Conservation (phyloP, 2,113 vertebrate genomes). For the Orthonyx spaldingii region DNA sequence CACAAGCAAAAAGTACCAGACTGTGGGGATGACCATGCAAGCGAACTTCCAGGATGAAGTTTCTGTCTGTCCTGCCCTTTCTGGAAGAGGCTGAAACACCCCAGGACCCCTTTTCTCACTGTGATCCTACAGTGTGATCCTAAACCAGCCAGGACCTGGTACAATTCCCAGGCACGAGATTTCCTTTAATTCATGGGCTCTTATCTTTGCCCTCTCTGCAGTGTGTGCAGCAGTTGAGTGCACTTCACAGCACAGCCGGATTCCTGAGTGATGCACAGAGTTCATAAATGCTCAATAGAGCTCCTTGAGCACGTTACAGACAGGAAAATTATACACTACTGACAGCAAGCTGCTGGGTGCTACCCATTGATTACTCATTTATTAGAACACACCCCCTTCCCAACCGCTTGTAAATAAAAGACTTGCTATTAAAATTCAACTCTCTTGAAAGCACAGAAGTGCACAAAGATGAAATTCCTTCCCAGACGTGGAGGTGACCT, state of each 20-base stretch:
- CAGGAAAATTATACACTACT: neutral
- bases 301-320: neutral
- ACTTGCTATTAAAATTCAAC: neutral
- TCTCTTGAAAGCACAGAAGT: neutral
- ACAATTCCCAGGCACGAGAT: neutral
- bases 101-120: neutral
- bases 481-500: neutral
- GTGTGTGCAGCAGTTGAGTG: neutral
- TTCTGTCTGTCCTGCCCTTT: neutral
- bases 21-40: neutral
- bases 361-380: conserved; percentile 6
- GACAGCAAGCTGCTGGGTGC: neutral
- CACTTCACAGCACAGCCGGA: neutral
- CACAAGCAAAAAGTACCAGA: neutral
- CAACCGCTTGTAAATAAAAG: neutral
- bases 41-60: neutral
- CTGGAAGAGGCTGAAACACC: neutral
- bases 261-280: neutral
- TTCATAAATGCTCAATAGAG: neutral
- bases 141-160: neutral
- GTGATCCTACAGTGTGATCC: neutral
- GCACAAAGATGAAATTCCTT: neutral
- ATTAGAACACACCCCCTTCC: neutral
- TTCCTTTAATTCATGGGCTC: neutral
- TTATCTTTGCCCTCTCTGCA: neutral